Conservation (phyloP, 2,888 invertebrate genomes). For the Drosophila ochracea region DNA sequence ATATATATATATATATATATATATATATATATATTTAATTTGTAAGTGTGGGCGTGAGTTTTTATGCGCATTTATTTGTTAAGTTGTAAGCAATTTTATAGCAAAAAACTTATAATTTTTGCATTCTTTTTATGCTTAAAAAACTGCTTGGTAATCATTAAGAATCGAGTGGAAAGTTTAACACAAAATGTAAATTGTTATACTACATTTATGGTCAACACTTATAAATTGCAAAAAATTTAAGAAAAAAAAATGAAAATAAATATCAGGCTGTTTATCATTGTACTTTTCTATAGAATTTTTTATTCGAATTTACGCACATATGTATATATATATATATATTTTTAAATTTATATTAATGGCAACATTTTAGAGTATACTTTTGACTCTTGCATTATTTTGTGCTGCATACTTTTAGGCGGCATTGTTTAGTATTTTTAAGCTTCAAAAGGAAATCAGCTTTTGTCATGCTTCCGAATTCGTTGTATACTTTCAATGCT, state of each 20-base stretch:
- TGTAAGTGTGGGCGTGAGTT: slow-evolving; percentile 15
- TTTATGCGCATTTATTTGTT: background rate
- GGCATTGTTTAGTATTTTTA: rapidly evolving
- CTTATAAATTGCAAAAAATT: too few species aligned
- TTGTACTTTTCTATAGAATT: background rate
- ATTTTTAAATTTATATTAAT: too few species aligned
- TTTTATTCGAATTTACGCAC: background rate
- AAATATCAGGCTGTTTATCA: background rate
- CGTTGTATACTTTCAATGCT: background rate
- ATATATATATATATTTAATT: background rate
- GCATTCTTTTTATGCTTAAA: background rate
- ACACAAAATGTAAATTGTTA: too few species aligned
- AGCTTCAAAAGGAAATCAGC: background rate
- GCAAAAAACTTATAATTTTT: background rate
- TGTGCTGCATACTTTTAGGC: slow-evolving; percentile 19
- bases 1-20: background rate
- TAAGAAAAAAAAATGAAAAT: background rate
- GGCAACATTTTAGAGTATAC: background rate
- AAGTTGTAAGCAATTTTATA: slow-evolving; percentile 29
- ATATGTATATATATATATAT: background rate
- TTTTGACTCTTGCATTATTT: background rate
- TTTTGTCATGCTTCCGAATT: background rate
- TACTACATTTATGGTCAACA: too few species aligned
- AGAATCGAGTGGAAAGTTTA: background rate
- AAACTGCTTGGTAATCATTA: background rate